phyloP scores from a whole-genome alignment of 2,797 vertebrate species.

The Morelia viridis region DNA sequence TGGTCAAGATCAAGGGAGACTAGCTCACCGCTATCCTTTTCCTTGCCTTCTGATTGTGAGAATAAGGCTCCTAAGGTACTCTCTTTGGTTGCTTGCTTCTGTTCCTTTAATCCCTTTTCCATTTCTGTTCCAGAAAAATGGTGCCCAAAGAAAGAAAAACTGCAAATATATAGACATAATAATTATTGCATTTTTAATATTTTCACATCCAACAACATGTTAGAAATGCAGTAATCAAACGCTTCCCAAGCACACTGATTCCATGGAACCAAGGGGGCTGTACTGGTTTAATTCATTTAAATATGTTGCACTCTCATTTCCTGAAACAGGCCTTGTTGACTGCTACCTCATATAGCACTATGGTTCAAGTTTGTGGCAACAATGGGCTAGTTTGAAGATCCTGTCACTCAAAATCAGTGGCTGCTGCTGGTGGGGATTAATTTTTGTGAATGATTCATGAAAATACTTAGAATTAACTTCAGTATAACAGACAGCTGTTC shows the following conservation, averaged over 20 bases:
- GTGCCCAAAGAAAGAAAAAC: not conserved
- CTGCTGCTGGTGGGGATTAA: not conserved
- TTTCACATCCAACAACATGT: not conserved
- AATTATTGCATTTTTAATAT: not conserved
- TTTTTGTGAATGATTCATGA: not conserved
- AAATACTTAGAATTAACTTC: constrained; percentile 10
- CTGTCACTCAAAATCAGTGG: not conserved
- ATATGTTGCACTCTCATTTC: not conserved
- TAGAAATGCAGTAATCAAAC: not conserved
- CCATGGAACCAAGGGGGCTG: not conserved
- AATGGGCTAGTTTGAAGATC: not conserved
- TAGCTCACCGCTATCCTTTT: constrained; percentile 76
- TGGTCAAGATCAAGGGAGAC: constrained; percentile 78
- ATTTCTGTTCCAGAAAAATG: not conserved
- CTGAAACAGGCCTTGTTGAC: not conserved
- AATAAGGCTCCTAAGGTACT: constrained; percentile 88
- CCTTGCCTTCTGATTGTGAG: constrained; percentile 73
- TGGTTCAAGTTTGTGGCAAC: not conserved
- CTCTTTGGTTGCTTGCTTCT: constrained; percentile 64
- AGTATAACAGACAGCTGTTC: not conserved
- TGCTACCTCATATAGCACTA: not conserved
- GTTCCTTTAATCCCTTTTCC: constrained; percentile 44
- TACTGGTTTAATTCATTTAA: constrained; percentile 5
- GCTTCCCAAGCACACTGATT: not conserved
- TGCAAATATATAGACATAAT: not conserved